Evolutionary conservation across 2,113 vertebrate genomes (phyloP).

Genomic region (Chloebia gouldiae): DNA sequence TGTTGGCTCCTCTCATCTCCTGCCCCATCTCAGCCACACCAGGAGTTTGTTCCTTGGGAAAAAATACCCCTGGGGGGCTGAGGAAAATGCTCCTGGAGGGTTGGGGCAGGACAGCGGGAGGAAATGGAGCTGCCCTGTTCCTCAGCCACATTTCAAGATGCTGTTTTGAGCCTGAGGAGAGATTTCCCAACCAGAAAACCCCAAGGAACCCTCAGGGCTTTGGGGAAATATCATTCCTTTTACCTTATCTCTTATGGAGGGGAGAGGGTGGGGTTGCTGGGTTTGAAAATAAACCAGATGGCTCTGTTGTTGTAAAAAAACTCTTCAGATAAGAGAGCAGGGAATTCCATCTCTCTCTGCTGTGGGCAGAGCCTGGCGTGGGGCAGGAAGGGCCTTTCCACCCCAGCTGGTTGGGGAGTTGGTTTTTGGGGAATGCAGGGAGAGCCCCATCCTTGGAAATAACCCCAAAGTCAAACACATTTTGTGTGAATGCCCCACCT

Average conservation of each 20-base stretch:
- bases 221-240: background rate
- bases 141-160: background rate
- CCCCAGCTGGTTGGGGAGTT: background rate
- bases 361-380: background rate
- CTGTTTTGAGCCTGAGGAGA: background rate
- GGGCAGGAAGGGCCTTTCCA: background rate
- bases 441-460: background rate
- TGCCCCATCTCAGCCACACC: background rate
- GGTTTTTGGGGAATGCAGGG: background rate
- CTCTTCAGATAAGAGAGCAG: background rate
- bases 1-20: background rate
- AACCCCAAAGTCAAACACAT: background rate
- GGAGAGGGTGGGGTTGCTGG: background rate
- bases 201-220: background rate
- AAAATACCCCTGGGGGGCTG: background rate
- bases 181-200: slow-evolving; percentile 6
- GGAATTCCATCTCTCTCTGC: background rate
- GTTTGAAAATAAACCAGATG: background rate
- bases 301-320: background rate
- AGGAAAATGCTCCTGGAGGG: background rate
- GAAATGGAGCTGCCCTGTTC: background rate
- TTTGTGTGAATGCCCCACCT: background rate
- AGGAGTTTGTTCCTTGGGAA: background rate
- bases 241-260: background rate
- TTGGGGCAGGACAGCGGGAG: background rate